These are phyloP conservation scores for Spilogale gracilis DNA, from an alignment of 2,113 vertebrate genomes.

Conservation along the genomic window DNA sequence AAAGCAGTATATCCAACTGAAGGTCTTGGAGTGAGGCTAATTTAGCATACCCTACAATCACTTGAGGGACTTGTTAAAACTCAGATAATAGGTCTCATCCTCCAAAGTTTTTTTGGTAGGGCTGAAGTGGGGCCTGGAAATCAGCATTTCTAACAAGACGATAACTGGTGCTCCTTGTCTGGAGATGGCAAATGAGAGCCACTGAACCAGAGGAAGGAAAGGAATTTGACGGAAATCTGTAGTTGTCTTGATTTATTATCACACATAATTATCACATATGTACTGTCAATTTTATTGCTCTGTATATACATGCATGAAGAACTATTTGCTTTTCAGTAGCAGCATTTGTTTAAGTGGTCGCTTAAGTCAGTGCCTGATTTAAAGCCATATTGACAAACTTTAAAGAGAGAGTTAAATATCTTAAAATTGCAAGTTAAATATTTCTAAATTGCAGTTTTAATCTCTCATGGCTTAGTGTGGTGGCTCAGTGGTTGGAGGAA, in stretches of 20 bases:
- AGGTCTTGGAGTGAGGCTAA: background rate
- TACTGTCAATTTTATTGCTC: background rate
- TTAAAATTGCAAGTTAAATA: background rate
- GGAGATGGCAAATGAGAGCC: background rate
- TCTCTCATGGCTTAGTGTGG: background rate
- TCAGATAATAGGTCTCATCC: background rate
- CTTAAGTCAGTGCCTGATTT: background rate
- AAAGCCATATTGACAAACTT: background rate
- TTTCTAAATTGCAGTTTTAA: background rate
- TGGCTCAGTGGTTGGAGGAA: background rate
- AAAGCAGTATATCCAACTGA: background rate
- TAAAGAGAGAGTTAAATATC: background rate
- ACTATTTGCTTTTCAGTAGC: background rate
- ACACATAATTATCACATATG: background rate
- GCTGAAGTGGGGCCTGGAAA: background rate
- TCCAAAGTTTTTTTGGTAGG: background rate
- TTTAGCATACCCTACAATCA: background rate
- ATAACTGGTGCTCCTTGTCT: background rate
- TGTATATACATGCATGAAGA: background rate
- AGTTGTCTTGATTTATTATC: background rate
- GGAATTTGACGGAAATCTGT: background rate
- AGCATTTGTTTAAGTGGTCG: background rate
- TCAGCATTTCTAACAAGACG: background rate
- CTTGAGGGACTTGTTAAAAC: background rate
- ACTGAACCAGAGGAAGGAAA: background rate